Base-by-base conservation (phyloP, 2,888 invertebrate genomes). In the Ophion slaviceki region DNA sequence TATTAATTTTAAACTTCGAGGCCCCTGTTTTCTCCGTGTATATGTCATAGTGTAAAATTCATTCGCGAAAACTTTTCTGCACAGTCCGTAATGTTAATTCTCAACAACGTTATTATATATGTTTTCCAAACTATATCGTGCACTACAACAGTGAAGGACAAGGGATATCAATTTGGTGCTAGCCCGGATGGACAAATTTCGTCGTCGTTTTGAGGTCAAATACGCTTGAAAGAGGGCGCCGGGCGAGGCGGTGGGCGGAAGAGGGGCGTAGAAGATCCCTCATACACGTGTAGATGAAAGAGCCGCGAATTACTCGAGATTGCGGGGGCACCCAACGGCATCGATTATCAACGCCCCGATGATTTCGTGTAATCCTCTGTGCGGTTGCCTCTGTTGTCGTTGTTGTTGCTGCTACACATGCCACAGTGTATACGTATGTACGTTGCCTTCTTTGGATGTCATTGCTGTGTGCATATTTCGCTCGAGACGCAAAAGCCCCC, bases 281-380 rank as follows among this genome's bases (percentile, higher is more conserved):
- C 17, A 3, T 14, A 14, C 40, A 53, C 53, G 53, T 53, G 53
- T 53, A 14, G 17, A 53, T 53, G 53, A 53, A 53, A 53, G 53
- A 17, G 53, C 17, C 53, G 53, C 14, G 53, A 53, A 53, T 53
- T 53, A 53, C 53, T 53, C 5, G 53, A 53, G 53, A 53, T 53
- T 53, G 53, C 14, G 53, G 14, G 53, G 14, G 53, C 53, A 53
- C 5, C 53, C 59, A 40, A 20, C 20, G 53, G 36, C 47, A 61
- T 74, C 61, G 74, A 74, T 74, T 74, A 61, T 61, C 36, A 7
- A 61, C 74, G 74, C 20, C 57, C 57, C 66, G 57, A 66, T 59
- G 76, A 76, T 45, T 76, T 76, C n/a, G 61, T 40, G 40, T 61
- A 61, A 36, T 40, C 61, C 14, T 24, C n/a, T 6, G 53, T 28